A percentile compares a stretch with the other conserved stretches of the same genome.
Conservation (phyloP, 2,888 invertebrate species). For the Andrena minutula region DNA sequence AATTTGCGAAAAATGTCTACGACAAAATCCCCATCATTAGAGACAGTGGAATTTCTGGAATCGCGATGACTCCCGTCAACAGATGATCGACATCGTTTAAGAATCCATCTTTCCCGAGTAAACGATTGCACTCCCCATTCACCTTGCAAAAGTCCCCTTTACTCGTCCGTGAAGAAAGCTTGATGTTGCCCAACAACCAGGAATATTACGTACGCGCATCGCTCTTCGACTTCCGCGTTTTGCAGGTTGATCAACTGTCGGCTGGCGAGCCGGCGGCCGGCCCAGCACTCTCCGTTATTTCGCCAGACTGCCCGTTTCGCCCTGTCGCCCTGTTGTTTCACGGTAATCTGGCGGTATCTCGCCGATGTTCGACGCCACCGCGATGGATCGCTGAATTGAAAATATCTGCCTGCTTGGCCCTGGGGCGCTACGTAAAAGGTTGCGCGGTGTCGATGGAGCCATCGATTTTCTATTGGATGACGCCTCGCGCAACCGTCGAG, state of each 20-base stretch:
- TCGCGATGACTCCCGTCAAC: too few species aligned
- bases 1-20: too few species aligned
- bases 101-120: too few species aligned
- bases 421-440: conserved; percentile 65
- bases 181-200: conserved; percentile 74
- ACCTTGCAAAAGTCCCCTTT: background rate
- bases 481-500: background rate
- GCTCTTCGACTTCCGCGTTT: conserved; percentile 78
- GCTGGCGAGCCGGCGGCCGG: too few species aligned
- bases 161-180: conserved; percentile 21
- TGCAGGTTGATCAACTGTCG: conserved; percentile 73
- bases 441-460: conserved; percentile 34
- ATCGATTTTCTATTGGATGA: conserved; percentile 22
- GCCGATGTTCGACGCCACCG: conserved; percentile 78
- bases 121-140: background rate
- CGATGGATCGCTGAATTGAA: conserved; percentile 80
- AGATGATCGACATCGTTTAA: too few species aligned
- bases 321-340: conserved; percentile 44
- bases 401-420: conserved; percentile 68
- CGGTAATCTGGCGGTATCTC: conserved; percentile 34
- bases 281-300: conserved; percentile 63
- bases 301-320: conserved; percentile 57
- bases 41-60: too few species aligned
- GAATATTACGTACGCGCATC: conserved; percentile 75
- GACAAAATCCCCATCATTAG: too few species aligned